A percentile compares a stretch with the other conserved stretches of the same genome.
Conservation (phyloP, 2,797 vertebrate genomes). For the Gallirallus australis region DNA sequence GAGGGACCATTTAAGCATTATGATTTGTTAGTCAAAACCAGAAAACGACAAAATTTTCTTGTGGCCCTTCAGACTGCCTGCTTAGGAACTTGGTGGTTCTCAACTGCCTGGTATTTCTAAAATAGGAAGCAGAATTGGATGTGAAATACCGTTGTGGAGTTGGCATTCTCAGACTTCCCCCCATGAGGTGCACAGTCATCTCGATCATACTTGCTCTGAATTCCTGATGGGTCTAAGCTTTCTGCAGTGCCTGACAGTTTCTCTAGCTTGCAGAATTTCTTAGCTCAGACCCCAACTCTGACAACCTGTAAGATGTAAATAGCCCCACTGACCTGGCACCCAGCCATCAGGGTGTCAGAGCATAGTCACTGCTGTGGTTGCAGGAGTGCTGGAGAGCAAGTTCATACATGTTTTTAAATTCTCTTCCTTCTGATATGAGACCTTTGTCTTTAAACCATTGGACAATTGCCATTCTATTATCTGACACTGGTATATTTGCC, state of each 20-base stretch:
- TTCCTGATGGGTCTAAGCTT: not conserved
- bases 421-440: constrained; percentile 17
- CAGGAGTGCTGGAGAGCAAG: not conserved
- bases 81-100: not conserved
- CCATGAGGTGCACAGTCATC: not conserved
- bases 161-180: not conserved
- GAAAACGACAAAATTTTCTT: not conserved
- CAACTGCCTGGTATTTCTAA: not conserved
- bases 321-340: not conserved
- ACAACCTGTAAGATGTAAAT: not conserved
- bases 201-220: not conserved
- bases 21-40: not conserved
- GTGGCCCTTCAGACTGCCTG: not conserved
- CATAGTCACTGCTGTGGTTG: not conserved
- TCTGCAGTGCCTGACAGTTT: not conserved
- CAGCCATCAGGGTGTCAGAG: not conserved
- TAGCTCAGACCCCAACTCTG: not conserved
- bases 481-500: not conserved
- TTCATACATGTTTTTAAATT: not conserved
- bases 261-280: not conserved
- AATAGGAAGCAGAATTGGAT: not conserved
- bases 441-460: constrained; percentile 29
- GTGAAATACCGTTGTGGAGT: not conserved
- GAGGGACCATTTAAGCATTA: not conserved
- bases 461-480: constrained; percentile 42